Evolutionary conservation across 2,888 invertebrate species (phyloP), one percentile per base, ranked within the genome.

Genomic region (Perdita meconis): DNA sequence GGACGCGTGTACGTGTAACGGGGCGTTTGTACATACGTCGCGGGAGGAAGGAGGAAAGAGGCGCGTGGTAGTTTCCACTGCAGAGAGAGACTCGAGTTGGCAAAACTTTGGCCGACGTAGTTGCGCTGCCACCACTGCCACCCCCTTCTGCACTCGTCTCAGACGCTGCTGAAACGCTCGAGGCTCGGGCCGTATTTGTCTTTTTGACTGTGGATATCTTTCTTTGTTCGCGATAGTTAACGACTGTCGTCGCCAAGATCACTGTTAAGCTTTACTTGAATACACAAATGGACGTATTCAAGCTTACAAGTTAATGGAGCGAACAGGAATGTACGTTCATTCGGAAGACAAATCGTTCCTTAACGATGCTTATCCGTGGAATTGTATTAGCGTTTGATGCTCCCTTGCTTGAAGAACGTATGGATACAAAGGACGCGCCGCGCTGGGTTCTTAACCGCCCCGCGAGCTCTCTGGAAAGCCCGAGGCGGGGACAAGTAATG

Each of bases 81-180:
- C 64, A 69, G 64, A 63, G 69, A 69, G 64, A 63, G 69, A 13
- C 53, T 57, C 30, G 66, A 85, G 79, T 83, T 85, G 74, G 72
- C 80, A 69, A 83, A 84, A 83, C 79, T 82, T 82, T 83, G 73
- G 69, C 69, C 74, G 40, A 70, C 63, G 75, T 83, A 78, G 81
- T 68, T 74, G 50, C 69, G 68, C 64, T 24, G n/a, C 19, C 56
- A 30, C n/a, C n/a, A n/a, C n/a, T n/a, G n/a, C n/a, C n/a, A n/a
- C n/a, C n/a, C n/a, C n/a, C n/a, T n/a, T n/a, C n/a, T 64, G 64
- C 81, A 77, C 72, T 59, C 40, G 26, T 42, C 60, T 53, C 34
- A 42, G 50, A 70, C 50, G 61, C 51, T 38, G 47, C 61, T 67
- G 38, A 42, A 70, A 22, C 59, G 19, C 66, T 53, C 61, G 8